These are phyloP conservation scores for Enteromius thamalakanensis DNA, from an alignment of 2,797 vertebrate genomes.

Conservation along the genomic window DNA sequence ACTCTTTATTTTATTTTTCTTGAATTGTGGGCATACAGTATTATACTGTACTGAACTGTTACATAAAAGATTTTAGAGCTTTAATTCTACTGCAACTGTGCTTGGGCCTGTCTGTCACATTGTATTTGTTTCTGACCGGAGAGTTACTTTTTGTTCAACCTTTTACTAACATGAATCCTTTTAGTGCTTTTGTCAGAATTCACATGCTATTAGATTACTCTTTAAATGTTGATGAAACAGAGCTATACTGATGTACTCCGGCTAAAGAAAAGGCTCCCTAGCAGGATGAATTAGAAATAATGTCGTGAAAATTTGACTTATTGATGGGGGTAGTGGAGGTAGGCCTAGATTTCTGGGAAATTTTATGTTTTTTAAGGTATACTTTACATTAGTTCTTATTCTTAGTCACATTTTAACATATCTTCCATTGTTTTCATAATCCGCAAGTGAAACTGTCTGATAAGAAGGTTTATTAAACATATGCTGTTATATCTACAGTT, in stretches of 20 bases:
- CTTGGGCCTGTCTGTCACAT: conserved; percentile 52
- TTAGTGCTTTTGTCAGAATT: conserved; percentile 71
- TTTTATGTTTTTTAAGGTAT: background rate
- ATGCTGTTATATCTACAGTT: background rate
- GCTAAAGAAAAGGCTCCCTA: conserved; percentile 4
- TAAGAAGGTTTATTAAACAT: background rate
- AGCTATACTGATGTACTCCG: conserved; percentile 46
- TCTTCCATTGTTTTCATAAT: background rate
- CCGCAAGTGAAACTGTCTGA: background rate
- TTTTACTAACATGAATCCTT: conserved; percentile 68
- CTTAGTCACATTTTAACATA: background rate
- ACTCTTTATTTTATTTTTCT: background rate
- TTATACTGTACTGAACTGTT: conserved; percentile 20
- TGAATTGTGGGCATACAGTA: conserved; percentile 41
- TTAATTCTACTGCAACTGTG: conserved; percentile 58
- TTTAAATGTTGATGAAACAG: conserved; percentile 63
- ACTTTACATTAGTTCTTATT: background rate
- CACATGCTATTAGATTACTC: conserved; percentile 63
- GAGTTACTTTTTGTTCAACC: conserved; percentile 59
- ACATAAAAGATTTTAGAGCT: conserved; percentile 62
- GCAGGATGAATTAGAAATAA: conserved; percentile 25
- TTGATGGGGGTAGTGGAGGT: background rate
- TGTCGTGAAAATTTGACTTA: conserved; percentile 17
- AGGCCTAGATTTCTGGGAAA: background rate
- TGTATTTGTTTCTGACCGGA: conserved; percentile 58